phyloP scores from a whole-genome alignment of 2,888 invertebrate genomes.

The Chloroclystis v-ata region DNA sequence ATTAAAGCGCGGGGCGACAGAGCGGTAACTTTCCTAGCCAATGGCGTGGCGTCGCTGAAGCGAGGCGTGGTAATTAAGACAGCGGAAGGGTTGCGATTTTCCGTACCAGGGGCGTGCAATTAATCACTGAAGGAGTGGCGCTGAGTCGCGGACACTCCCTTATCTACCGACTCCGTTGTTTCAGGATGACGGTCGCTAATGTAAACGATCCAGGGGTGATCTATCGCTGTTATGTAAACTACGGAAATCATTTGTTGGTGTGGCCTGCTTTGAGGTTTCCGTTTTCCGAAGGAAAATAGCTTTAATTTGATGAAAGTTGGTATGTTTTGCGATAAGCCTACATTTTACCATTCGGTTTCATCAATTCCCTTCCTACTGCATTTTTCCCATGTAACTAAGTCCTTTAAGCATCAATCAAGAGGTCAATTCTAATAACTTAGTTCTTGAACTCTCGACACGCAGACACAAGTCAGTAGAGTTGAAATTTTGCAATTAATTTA shows the following conservation, averaged over 20 bases:
- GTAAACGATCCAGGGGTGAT: slow-evolving; percentile 22
- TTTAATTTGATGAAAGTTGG: too few relatives aligned
- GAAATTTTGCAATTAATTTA: too few relatives aligned
- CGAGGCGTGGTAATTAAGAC: slow-evolving; percentile 76
- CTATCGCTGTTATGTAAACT: slow-evolving; percentile 22
- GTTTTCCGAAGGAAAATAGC: background rate
- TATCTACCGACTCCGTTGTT: slow-evolving; percentile 38
- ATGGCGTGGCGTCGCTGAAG: slow-evolving; percentile 61
- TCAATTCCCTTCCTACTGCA: too few relatives aligned
- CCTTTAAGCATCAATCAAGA: too few relatives aligned
- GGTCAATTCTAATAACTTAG: too few relatives aligned
- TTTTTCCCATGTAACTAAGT: too few relatives aligned
- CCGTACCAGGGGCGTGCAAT: slow-evolving; percentile 66
- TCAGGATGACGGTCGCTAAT: slow-evolving; percentile 29
- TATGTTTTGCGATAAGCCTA: too few relatives aligned
- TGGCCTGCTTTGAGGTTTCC: slow-evolving; percentile 14
- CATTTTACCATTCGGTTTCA: too few relatives aligned
- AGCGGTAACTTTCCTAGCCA: slow-evolving; percentile 51
- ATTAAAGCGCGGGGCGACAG: slow-evolving; percentile 67
- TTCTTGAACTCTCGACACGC: too few relatives aligned
- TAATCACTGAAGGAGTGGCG: slow-evolving; percentile 60
- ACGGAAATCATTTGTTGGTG: slow-evolving; percentile 21
- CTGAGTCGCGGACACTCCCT: slow-evolving; percentile 43
- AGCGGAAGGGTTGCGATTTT: slow-evolving; percentile 74
- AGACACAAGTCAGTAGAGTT: too few relatives aligned